Evolutionary conservation across 2,888 invertebrate genomes (phyloP).

Genomic region (Epistrophe eligans): DNA sequence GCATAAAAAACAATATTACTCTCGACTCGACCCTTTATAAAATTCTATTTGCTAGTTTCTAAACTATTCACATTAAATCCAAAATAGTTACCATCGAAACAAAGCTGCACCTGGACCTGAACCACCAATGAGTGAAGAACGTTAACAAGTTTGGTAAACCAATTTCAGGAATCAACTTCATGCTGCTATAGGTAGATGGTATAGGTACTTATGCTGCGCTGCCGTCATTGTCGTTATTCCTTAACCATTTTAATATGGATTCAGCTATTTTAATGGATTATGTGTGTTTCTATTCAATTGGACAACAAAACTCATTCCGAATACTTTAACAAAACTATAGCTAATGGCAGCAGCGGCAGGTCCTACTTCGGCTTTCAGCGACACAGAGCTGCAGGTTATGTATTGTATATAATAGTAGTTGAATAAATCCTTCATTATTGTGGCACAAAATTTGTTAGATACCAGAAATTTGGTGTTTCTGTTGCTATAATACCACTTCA

Average conservation of each 20-base stretch:
- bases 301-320: constrained; percentile 22
- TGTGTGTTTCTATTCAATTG: constrained; percentile 55
- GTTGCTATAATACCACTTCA: constrained; percentile 38
- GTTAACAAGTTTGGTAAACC: constrained; percentile 56
- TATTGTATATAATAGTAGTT: not conserved
- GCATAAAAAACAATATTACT: not conserved
- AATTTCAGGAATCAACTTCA: constrained; percentile 46
- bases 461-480: constrained; percentile 37
- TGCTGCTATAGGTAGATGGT: too few relatives aligned
- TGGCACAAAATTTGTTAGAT: constrained; percentile 39
- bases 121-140: constrained; percentile 1
- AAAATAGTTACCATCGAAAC: not conserved
- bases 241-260: constrained; percentile 6
- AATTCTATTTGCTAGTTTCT: not conserved
- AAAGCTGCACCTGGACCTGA: not conserved
- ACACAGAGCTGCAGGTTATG: not conserved
- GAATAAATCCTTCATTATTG: constrained; percentile 53
- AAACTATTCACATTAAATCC: not conserved
- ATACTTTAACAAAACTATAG: not conserved
- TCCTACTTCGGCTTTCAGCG: constrained; percentile 1
- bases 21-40: not conserved
- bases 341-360: not conserved
- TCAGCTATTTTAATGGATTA: constrained; percentile 57
- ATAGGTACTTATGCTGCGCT: not conserved
- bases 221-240: not conserved